A percentile compares a stretch with the other conserved stretches of the same genome.
phyloP scores from a whole-genome alignment of 2,888 invertebrate species.

The Apamea epomidion region DNA sequence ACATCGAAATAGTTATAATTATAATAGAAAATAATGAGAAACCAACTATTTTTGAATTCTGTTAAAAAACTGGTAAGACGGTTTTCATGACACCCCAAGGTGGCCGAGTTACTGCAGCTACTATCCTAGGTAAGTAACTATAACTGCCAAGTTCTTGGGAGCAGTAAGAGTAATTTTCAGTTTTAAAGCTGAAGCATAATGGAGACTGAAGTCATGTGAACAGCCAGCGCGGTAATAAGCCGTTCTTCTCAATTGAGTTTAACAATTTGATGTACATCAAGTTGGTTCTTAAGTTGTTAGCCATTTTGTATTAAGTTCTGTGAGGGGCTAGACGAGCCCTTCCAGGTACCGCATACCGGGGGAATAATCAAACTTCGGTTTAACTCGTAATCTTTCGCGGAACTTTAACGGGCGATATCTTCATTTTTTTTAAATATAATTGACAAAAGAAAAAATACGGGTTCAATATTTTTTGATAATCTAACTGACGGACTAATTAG shows the following conservation, averaged over 20 bases:
- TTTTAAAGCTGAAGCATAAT: slow-evolving; percentile 2
- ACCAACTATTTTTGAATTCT: neutral
- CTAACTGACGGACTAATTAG: too few relatives aligned
- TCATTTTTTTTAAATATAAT: too few relatives aligned
- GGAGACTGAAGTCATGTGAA: slow-evolving; percentile 18
- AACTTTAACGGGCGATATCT: too few relatives aligned
- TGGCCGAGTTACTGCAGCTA: neutral
- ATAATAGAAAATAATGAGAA: neutral
- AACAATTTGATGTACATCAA: slow-evolving; percentile 1
- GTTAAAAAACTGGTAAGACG: neutral
- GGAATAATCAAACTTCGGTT: too few relatives aligned
- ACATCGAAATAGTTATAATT: neutral
- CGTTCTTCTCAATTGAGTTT: slow-evolving; percentile 32
- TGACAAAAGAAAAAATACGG: too few relatives aligned
- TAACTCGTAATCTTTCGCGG: too few relatives aligned
- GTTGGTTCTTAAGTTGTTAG: neutral
- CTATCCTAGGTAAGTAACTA: neutral
- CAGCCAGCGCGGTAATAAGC: slow-evolving; percentile 6
- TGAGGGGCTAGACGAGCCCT: too few relatives aligned
- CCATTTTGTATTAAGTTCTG: neutral
- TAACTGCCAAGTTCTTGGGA: neutral
- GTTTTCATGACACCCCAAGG: neutral
- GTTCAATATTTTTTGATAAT: too few relatives aligned
- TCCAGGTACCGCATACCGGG: too few relatives aligned
- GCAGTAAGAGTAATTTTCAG: slow-evolving; percentile 14